Evolutionary conservation across 2,888 invertebrate species (phyloP).

Genomic region (Galeopsomyia nigrocyanea): DNA sequence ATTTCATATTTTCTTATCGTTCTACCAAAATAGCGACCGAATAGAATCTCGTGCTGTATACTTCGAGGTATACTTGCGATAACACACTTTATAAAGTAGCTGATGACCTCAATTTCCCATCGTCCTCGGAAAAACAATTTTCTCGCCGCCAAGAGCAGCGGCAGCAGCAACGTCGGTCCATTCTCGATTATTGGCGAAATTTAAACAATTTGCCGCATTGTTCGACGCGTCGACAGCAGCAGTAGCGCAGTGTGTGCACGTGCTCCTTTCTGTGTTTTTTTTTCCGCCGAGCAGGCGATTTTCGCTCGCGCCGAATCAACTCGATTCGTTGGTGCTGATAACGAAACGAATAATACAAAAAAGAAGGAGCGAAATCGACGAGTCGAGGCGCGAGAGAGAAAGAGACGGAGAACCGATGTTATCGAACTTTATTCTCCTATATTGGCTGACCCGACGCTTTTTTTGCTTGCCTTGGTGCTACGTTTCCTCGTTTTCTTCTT

Average conservation of each 20-base stretch:
- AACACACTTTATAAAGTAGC: too few relatives aligned
- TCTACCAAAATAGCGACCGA: too few relatives aligned
- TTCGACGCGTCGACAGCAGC: background rate
- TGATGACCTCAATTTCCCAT: too few relatives aligned
- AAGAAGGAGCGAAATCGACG: conserved; percentile 15
- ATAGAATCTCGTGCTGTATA: too few relatives aligned
- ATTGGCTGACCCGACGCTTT: conserved; percentile 47
- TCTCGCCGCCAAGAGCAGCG: conserved; percentile 7
- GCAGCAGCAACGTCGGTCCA: background rate
- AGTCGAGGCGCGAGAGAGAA: conserved; percentile 10
- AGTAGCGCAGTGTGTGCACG: background rate
- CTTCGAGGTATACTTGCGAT: too few relatives aligned
- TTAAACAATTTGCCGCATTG: conserved; percentile 40
- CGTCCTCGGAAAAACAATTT: background rate
- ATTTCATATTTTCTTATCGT: background rate
- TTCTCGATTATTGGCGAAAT: conserved; percentile 10
- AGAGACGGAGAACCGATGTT: conserved; percentile 38
- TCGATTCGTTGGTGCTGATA: conserved; percentile 43
- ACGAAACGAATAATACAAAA: conserved; percentile 43
- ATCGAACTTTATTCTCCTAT: conserved; percentile 44
- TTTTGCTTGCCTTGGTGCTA: conserved; percentile 11
- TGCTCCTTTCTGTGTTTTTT: conserved; percentile 22
- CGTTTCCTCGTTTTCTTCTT: background rate
- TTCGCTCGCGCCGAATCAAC: conserved; percentile 23
- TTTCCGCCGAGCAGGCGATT: conserved; percentile 37